Evolutionary conservation across 2,888 invertebrate genomes (phyloP).

Genomic region (Napeogenes inachia): DNA sequence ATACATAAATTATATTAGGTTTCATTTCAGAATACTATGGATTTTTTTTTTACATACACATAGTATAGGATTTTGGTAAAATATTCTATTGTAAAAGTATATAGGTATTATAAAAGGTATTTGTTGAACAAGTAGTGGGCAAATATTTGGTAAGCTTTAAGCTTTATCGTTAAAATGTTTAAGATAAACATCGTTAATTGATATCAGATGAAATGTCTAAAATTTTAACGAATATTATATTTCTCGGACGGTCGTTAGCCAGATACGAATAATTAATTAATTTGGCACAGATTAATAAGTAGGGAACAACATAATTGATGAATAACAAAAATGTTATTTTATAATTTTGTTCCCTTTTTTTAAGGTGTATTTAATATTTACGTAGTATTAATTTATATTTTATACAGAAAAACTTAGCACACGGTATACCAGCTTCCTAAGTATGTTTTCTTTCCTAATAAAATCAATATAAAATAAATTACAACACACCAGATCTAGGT

Average conservation of each 20-base stretch:
- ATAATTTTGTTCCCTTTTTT: conserved; percentile 14
- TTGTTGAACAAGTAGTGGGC: conserved; percentile 36
- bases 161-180: conserved; percentile 54
- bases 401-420: too few species aligned
- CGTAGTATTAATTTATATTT: too few species aligned
- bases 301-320: conserved; percentile 16
- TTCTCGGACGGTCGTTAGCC: conserved; percentile 42
- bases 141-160: conserved; percentile 40
- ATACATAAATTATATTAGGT: too few species aligned
- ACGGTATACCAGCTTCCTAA: too few species aligned
- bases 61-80: too few species aligned
- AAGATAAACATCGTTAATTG: conserved; percentile 51
- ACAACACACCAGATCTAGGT: too few species aligned
- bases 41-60: too few species aligned
- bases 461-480: too few species aligned
- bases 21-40: too few species aligned
- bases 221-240: conserved; percentile 34
- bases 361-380: conserved; percentile 8
- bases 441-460: too few species aligned
- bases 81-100: too few species aligned
- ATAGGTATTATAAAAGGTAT: too few species aligned
- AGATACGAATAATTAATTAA: conserved; percentile 57
- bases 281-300: conserved; percentile 31
- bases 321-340: conserved; percentile 3
- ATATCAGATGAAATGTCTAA: conserved; percentile 51